Evolutionary conservation across 2,113 vertebrate genomes (phyloP).

Genomic region (Stomatorhinus ivindoensis): DNA sequence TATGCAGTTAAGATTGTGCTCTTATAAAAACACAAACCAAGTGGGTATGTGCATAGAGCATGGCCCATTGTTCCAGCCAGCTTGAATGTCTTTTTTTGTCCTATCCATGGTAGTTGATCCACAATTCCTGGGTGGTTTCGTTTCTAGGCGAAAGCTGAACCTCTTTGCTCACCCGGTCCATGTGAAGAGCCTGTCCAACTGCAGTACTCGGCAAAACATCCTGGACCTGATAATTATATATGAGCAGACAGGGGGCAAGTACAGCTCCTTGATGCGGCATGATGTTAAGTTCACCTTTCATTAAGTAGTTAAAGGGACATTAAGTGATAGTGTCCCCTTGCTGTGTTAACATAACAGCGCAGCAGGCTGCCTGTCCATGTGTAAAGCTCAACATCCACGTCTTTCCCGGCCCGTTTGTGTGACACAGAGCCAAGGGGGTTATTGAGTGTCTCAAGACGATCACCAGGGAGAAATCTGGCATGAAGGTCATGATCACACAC

Average conservation of each 20-base stretch:
- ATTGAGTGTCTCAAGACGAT: conserved; percentile 94
- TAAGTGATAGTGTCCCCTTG: background rate
- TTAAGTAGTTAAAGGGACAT: background rate
- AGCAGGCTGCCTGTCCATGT: background rate
- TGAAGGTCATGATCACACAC: conserved; percentile 90
- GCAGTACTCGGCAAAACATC: conserved; percentile 89
- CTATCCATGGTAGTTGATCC: background rate
- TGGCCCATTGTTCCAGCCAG: background rate
- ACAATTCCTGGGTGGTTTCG: background rate
- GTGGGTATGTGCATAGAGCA: background rate
- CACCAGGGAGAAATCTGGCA: conserved; percentile 90
- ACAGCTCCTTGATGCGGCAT: conserved; percentile 89
- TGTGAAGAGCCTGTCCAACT: conserved; percentile 83
- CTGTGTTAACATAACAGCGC: background rate
- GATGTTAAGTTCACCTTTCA: conserved; percentile 59
- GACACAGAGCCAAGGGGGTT: conserved; percentile 75
- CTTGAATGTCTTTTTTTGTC: background rate
- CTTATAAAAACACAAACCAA: background rate
- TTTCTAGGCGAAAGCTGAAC: conserved; percentile 78
- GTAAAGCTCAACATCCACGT: background rate
- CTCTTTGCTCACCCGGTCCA: conserved; percentile 92
- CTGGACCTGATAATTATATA: conserved; percentile 95
- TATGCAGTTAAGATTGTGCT: background rate
- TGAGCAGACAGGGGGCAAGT: conserved; percentile 92
- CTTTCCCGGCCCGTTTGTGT: background rate